phyloP scores from a whole-genome alignment of 2,888 invertebrate genomes.

The Acanthoscelides obtectus region DNA sequence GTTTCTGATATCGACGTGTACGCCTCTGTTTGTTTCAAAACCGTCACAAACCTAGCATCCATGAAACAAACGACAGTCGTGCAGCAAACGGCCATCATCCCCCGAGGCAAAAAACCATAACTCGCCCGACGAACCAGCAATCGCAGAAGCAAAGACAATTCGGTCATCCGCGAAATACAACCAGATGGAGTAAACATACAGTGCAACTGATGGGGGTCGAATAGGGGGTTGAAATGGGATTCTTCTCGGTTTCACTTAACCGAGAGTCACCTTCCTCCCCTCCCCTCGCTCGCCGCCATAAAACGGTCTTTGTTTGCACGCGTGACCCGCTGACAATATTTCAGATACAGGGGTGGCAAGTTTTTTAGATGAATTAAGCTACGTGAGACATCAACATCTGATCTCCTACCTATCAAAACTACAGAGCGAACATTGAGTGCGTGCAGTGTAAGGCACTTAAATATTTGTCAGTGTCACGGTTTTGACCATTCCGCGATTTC shows the following conservation, averaged over 20 bases:
- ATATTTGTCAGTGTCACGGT: no score
- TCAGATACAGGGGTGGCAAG: background rate
- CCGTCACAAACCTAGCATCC: background rate
- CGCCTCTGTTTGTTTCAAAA: background rate
- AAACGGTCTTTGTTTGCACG: constrained; percentile 35
- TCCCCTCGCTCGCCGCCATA: constrained; percentile 27
- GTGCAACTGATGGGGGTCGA: background rate
- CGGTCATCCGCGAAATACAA: constrained; percentile 44
- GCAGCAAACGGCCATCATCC: background rate
- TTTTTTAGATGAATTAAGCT: no score
- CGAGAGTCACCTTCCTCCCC: constrained; percentile 35
- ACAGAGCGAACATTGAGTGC: no score
- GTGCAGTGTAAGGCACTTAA: no score
- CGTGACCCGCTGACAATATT: constrained; percentile 30
- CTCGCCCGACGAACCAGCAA: constrained; percentile 7
- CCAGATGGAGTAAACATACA: constrained; percentile 45
- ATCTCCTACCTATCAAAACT: no score
- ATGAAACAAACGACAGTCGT: background rate
- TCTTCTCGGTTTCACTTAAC: constrained; percentile 41
- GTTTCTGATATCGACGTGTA: no score
- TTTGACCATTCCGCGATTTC: no score
- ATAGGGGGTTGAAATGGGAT: background rate
- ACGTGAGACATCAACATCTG: no score
- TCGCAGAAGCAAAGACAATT: constrained; percentile 15
- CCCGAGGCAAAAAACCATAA: background rate